A percentile compares a stretch with the other conserved stretches of the same genome.
Conservation (phyloP, 2,113 vertebrate species). For the Semicossyphus pulcher region DNA sequence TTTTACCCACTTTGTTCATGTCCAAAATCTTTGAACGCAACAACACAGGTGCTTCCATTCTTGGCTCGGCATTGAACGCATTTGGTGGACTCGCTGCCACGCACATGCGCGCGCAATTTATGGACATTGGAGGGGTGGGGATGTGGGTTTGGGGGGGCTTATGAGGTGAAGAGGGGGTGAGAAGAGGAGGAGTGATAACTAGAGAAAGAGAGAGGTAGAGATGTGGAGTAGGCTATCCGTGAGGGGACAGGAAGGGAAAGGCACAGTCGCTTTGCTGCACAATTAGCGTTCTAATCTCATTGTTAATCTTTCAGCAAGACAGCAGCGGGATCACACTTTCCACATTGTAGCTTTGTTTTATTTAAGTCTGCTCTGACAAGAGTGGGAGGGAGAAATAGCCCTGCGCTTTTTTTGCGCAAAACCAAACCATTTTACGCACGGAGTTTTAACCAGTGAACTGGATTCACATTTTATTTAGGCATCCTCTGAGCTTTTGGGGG, state of each 20-base stretch:
- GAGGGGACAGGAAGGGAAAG: conserved; percentile 43
- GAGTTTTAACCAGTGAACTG: not conserved
- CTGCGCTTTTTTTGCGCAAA: conserved; percentile 56
- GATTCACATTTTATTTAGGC: conserved; percentile 3
- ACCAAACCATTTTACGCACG: conserved; percentile 58
- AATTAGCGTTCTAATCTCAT: conserved; percentile 48
- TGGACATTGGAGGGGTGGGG: conserved; percentile 18
- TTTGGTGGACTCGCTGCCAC: conserved; percentile 24
- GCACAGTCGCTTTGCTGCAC: conserved; percentile 42
- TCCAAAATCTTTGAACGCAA: not conserved
- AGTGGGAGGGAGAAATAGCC: not conserved
- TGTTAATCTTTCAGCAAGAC: conserved; percentile 20
- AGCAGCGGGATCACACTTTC: conserved; percentile 2
- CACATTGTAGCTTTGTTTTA: not conserved
- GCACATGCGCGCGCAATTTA: conserved; percentile 40
- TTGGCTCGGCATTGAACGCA: not conserved
- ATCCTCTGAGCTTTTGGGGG: not conserved
- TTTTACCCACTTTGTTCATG: not conserved
- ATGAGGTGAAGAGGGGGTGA: conserved; percentile 67
- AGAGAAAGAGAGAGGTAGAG: conserved; percentile 39
- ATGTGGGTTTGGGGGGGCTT: conserved; percentile 32
- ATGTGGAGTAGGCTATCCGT: conserved; percentile 51
- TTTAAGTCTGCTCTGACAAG: not conserved
- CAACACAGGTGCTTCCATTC: conserved; percentile 29
- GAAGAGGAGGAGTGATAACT: conserved; percentile 59